These are phyloP conservation scores for Stenolophus ochropezus DNA, from an alignment of 2,888 invertebrate genomes.

Conservation along the genomic window DNA sequence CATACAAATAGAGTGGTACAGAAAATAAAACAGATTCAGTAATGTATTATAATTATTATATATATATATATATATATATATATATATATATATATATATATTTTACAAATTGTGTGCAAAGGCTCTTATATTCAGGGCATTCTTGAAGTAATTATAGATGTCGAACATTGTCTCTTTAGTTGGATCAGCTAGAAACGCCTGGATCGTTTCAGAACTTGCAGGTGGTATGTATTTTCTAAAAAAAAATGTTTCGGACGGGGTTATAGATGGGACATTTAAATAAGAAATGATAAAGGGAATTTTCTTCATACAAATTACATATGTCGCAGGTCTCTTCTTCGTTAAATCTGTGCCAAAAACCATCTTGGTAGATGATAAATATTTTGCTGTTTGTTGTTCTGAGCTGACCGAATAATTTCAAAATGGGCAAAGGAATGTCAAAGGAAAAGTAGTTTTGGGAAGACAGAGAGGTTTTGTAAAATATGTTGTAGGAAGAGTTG, in stretches of 20 bases:
- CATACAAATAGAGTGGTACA: too few species aligned
- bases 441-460: not conserved
- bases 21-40: too few species aligned
- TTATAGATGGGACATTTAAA: not conserved
- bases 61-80: too few species aligned
- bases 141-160: not conserved
- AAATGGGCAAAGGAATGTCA: not conserved
- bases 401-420: not conserved
- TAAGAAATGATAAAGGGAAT: not conserved
- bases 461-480: not conserved
- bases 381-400: not conserved
- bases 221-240: not conserved
- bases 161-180: not conserved
- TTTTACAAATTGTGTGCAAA: not conserved
- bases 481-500: not conserved
- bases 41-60: too few species aligned
- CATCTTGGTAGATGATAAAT: not conserved
- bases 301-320: conserved; percentile 1
- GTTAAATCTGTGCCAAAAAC: not conserved
- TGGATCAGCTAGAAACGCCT: not conserved
- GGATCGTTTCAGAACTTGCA: not conserved
- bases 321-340: not conserved
- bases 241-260: not conserved
- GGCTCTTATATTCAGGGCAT: not conserved
- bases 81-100: too few species aligned